These are phyloP conservation scores for Drosophila teissieri DNA, from an alignment of 1,140 invertebrate species.

Conservation along the genomic window DNA sequence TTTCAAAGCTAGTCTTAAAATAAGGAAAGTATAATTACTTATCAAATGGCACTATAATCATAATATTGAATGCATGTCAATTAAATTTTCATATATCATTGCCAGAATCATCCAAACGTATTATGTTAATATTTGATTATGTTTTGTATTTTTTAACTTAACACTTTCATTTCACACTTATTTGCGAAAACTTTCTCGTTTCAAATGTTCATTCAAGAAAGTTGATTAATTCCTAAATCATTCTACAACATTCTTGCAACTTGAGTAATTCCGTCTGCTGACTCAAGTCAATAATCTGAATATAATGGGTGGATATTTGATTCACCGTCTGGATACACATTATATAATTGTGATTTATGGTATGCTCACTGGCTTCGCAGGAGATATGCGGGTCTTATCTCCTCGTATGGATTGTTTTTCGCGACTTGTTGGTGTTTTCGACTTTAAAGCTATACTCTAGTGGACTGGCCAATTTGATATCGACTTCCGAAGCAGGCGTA, in stretches of 20 bases:
- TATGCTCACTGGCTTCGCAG: slow-evolving; percentile 7
- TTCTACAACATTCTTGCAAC: too few relatives aligned
- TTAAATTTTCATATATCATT: too few relatives aligned
- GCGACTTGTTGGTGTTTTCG: slow-evolving; percentile 35
- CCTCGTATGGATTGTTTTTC: slow-evolving; percentile 51
- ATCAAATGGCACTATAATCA: too few relatives aligned
- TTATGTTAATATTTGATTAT: too few relatives aligned
- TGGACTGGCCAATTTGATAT: slow-evolving; percentile 60
- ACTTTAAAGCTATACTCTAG: slow-evolving; percentile 43
- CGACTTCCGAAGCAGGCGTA: slow-evolving; percentile 28
- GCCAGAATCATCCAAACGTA: too few relatives aligned
- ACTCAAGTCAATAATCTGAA: slow-evolving; percentile 12
- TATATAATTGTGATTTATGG: slow-evolving; percentile 39
- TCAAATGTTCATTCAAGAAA: too few relatives aligned
- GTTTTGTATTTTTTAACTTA: too few relatives aligned
- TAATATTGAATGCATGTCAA: neutral
- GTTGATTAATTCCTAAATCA: too few relatives aligned
- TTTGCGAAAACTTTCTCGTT: too few relatives aligned
- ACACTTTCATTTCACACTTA: too few relatives aligned
- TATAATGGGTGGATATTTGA: slow-evolving; percentile 56
- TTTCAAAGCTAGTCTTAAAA: neutral
- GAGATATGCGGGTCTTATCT: slow-evolving; percentile 53
- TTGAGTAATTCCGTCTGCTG: slow-evolving; percentile 14
- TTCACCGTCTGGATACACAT: slow-evolving; percentile 34
- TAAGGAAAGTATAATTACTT: too few relatives aligned